Evolutionary conservation across 2,797 vertebrate species (phyloP), one percentile per base, ranked within the genome.

Genomic region (Eupleurogrammus muticus): DNA sequence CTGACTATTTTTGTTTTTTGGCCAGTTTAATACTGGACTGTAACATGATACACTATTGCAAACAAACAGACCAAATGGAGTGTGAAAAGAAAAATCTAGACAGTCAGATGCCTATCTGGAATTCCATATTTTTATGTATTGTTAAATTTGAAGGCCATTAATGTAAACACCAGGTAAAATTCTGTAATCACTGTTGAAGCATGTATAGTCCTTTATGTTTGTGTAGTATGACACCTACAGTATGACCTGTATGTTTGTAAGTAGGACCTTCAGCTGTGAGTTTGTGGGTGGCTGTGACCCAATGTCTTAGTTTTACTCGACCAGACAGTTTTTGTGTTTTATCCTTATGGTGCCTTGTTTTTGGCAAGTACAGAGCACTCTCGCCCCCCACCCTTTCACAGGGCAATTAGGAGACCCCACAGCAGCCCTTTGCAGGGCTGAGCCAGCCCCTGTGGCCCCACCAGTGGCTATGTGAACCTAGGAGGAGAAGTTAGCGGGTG

Each of bases 401-500:
- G 62, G 57, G 63, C 85, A 92, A 89, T 91, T 94, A 70, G 94
- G 91, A 90, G 85, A 85, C 77, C 76, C 79, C 79, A 82, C 80
- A 79, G 82, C 62, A 77, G 77, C 72, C 73, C 65, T 82, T 83
- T 85, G 66, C 83, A 71, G 71, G 80, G 74, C 73, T 64, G 73
- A 77, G 71, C 66, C 77, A 78, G 86, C 84, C 91, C 79, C 84
- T 20, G 35, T 84, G 76, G 87, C 85, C 89, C 90, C 90, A 93
- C 92, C 92, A 90, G 94, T 83, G 87, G 79, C 80, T 77, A 36
- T 23, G 78, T 81, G 85, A 90, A 86, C 83, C 87, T 79, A 69
- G 74, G 78, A 88, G 86, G 79, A 90, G 86, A 87, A 86, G 84
- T 87, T 86, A 85, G 84, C 87, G 87, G 91, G 91, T 92, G 87